Conservation (phyloP, 2,797 vertebrate genomes). For the Semotilus atromaculatus region DNA sequence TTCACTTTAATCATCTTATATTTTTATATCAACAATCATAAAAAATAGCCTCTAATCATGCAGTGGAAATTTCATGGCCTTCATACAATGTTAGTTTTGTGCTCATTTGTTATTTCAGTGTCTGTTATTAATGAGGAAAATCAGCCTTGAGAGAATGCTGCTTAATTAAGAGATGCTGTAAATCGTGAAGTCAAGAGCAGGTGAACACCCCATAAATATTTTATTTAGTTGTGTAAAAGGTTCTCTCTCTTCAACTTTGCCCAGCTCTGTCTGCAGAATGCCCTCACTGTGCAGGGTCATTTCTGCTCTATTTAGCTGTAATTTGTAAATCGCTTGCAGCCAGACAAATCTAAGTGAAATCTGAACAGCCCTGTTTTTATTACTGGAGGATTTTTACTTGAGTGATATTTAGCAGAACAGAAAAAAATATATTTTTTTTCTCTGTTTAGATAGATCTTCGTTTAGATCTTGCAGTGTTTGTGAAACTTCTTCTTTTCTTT, state of each 20-base stretch:
- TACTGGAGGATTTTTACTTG: not conserved
- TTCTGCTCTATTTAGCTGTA: slow-evolving; percentile 29
- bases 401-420: slow-evolving; percentile 4
- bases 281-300: not conserved
- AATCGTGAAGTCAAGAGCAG: slow-evolving; percentile 8
- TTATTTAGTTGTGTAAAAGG: slow-evolving; percentile 3
- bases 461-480: not conserved
- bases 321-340: slow-evolving; percentile 1
- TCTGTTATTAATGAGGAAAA: slow-evolving; percentile 29
- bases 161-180: slow-evolving; percentile 34
- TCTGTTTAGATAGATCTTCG: not conserved
- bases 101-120: slow-evolving; percentile 25
- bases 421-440: not conserved
- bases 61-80: slow-evolving; percentile 6
- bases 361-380: not conserved
- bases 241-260: not conserved
- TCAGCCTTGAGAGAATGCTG: slow-evolving; percentile 46
- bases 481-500: not conserved
- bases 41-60: slow-evolving; percentile 25
- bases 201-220: slow-evolving; percentile 8
- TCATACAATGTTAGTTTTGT: slow-evolving; percentile 20
- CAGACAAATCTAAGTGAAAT: not conserved
- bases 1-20: slow-evolving; percentile 26
- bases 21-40: slow-evolving; percentile 11
- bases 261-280: not conserved